These are phyloP conservation scores for Elmis aenea DNA, from an alignment of 2,888 invertebrate species.

Conservation along the genomic window DNA sequence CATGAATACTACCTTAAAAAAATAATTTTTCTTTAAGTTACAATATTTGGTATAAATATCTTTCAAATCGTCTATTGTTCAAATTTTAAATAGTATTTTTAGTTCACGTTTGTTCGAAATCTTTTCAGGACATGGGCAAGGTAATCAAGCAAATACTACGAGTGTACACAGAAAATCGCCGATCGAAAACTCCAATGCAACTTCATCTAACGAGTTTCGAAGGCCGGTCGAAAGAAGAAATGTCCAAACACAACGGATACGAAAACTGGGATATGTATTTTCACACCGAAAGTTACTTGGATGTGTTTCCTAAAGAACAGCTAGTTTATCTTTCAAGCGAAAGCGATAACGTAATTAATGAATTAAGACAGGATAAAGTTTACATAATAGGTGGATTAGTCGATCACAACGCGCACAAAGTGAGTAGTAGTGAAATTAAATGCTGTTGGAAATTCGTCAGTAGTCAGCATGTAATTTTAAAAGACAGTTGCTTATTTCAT, in stretches of 20 bases:
- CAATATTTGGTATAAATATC: neutral
- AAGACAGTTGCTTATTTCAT: too few species aligned
- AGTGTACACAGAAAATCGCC: constrained; percentile 86
- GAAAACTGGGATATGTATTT: constrained; percentile 88
- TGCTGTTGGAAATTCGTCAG: too few species aligned
- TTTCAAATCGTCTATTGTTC: neutral
- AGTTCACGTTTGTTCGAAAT: constrained; percentile 1
- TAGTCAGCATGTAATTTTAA: too few species aligned
- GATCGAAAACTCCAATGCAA: constrained; percentile 73
- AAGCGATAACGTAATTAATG: constrained; percentile 77
- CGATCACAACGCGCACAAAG: constrained; percentile 95
- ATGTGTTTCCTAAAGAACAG: constrained; percentile 70
- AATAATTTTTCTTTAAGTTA: constrained; percentile 1
- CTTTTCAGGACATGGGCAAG: constrained; percentile 69
- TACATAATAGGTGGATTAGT: constrained; percentile 97
- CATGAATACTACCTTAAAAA: neutral
- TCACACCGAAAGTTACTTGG: constrained; percentile 59
- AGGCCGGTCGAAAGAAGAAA: constrained; percentile 66
- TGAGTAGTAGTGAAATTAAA: too few species aligned
- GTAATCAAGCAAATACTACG: constrained; percentile 85
- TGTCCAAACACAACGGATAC: constrained; percentile 81
- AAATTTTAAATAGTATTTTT: neutral
- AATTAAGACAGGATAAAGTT: constrained; percentile 68
- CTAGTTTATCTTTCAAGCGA: constrained; percentile 92
- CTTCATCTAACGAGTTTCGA: constrained; percentile 77